These are phyloP conservation scores for Sander vitreus DNA, from an alignment of 2,113 vertebrate genomes.

Conservation along the genomic window DNA sequence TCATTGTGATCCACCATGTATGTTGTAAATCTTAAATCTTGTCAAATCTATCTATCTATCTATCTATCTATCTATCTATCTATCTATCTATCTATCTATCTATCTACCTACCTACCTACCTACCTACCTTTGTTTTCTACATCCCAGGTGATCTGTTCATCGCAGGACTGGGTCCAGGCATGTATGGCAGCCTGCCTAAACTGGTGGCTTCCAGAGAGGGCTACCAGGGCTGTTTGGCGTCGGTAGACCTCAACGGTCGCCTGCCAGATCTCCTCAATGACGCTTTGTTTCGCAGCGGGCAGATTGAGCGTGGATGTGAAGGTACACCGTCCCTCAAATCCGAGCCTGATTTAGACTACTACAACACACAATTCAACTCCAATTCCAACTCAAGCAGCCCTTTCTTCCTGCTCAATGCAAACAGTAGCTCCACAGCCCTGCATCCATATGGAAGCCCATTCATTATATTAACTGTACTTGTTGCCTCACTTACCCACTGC, in stretches of 20 bases:
- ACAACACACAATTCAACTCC: conserved; percentile 69
- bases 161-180: conserved; percentile 94
- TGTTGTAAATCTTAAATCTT: too few species aligned
- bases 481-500: conserved; percentile 59
- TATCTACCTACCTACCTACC: too few species aligned
- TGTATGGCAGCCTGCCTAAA: conserved; percentile 96
- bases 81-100: too few species aligned
- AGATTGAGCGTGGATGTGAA: conserved; percentile 99
- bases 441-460: conserved; percentile 54
- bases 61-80: too few species aligned
- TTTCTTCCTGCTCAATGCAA: conserved; percentile 84
- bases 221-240: conserved; percentile 97
- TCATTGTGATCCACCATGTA: too few species aligned
- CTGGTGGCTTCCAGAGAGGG: conserved; percentile 97
- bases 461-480: conserved; percentile 71
- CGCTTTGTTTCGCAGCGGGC: conserved; percentile 95
- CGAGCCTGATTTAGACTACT: conserved; percentile 68
- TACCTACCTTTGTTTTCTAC: not conserved
- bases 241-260: conserved; percentile 96
- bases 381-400: conserved; percentile 76
- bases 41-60: too few species aligned
- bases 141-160: conserved; percentile 94
- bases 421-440: conserved; percentile 73
- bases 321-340: conserved; percentile 86
- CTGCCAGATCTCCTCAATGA: conserved; percentile 96